Evolutionary conservation across 2,888 invertebrate genomes (phyloP).

Genomic region (Euplexia lucipara): DNA sequence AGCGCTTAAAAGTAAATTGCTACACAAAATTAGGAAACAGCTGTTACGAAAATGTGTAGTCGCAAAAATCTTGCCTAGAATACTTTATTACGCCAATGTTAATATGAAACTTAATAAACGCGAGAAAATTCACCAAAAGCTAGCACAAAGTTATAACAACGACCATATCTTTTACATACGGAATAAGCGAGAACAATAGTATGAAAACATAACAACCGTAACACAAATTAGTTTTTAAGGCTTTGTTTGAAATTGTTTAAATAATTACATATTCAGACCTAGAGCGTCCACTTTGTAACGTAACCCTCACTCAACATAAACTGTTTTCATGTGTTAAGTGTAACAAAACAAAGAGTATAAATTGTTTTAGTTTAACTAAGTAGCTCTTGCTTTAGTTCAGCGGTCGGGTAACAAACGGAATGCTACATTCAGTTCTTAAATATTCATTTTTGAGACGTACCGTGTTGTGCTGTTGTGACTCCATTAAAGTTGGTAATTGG

Average conservation of each 20-base stretch:
- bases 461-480: conserved; percentile 13
- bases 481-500: conserved; percentile 27
- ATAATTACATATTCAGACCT: conserved; percentile 43
- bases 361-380: conserved; percentile 62
- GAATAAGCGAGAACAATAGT: conserved; percentile 49
- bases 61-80: conserved; percentile 11
- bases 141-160: conserved; percentile 31
- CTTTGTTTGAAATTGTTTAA: conserved; percentile 61
- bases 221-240: conserved; percentile 59
- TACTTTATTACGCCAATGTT: background rate
- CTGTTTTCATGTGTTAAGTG: conserved; percentile 66
- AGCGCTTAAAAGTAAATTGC: background rate
- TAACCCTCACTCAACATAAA: conserved; percentile 57
- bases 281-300: conserved; percentile 53
- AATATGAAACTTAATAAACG: conserved; percentile 17
- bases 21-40: background rate
- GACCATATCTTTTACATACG: conserved; percentile 47
- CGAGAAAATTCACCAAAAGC: conserved; percentile 6
- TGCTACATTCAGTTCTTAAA: conserved; percentile 47
- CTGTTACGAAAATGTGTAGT: conserved; percentile 5
- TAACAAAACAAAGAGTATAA: conserved; percentile 64
- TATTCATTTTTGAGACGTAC: conserved; percentile 42
- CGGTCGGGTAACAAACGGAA: conserved; percentile 35
- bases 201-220: conserved; percentile 45
- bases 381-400: conserved; percentile 56